Percentiles rank a stretch among this genome's conserved stretches.
Conservation (phyloP, 2,113 vertebrate genomes). For the Pongo pygmaeus region DNA sequence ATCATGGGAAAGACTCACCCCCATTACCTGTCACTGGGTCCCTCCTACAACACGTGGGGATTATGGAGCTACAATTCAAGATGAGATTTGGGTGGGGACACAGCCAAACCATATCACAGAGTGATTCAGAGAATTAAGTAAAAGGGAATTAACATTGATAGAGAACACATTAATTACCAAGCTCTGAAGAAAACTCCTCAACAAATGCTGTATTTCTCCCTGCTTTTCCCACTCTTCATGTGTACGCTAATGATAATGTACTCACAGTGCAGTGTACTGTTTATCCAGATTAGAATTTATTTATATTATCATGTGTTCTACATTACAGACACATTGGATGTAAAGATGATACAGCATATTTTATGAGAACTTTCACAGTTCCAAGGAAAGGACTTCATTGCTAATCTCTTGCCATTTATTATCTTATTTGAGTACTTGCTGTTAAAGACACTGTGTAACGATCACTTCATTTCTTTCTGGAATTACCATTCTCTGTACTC, state of each 20-base stretch:
- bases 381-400: not conserved
- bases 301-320: not conserved
- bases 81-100: too few relatives aligned
- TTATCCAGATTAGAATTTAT: not conserved
- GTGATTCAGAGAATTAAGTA: not conserved
- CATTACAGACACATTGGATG: not conserved
- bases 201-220: not conserved
- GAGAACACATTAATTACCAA: not conserved
- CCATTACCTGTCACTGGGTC: too few relatives aligned
- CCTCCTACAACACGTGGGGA: too few relatives aligned
- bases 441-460: not conserved
- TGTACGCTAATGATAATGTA: not conserved
- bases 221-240: fast-evolving
- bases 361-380: not conserved
- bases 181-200: not conserved
- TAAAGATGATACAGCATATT: not conserved
- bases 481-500: not conserved
- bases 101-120: not conserved
- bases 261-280: not conserved
- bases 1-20: too few relatives aligned
- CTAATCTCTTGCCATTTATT: not conserved
- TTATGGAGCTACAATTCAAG: too few relatives aligned
- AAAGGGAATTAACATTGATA: not conserved
- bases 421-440: not conserved
- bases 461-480: not conserved